Evolutionary conservation across 2,113 vertebrate genomes (phyloP).

Genomic region (Gasterosteus aculeatus): DNA sequence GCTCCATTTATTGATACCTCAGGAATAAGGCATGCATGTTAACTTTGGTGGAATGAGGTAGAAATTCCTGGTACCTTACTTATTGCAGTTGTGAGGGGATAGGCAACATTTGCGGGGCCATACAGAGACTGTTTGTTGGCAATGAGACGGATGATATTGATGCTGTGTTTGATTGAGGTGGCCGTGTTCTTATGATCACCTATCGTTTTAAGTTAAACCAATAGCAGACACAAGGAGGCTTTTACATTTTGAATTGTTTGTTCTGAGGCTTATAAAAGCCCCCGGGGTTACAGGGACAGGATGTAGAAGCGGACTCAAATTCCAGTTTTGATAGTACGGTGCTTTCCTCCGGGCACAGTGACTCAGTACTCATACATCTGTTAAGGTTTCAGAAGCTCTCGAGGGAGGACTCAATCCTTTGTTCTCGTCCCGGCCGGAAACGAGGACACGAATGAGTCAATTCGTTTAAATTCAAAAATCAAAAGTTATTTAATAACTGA

Average conservation of each 20-base stretch:
- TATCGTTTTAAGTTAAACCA: conserved; percentile 55
- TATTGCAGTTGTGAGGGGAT: conserved; percentile 66
- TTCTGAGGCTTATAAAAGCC: conserved; percentile 62
- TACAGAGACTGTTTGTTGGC: conserved; percentile 49
- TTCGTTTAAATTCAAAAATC: too few relatives aligned
- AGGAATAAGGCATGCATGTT: conserved; percentile 11
- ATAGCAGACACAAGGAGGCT: conserved; percentile 59
- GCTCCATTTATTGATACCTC: conserved; percentile 21
- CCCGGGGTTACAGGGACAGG: conserved; percentile 58
- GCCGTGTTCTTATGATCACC: conserved; percentile 36
- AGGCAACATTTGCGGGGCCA: conserved; percentile 11
- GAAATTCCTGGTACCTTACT: conserved; percentile 75
- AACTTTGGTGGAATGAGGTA: conserved; percentile 44
- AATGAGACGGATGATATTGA: conserved; percentile 23
- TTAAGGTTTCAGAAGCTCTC: too few relatives aligned
- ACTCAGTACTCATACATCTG: conserved; percentile 64
- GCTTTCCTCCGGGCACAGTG: conserved; percentile 65
- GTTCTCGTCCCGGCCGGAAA: too few relatives aligned
- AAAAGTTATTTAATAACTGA: too few relatives aligned
- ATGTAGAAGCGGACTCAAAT: conserved; percentile 51
- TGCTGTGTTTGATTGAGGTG: conserved; percentile 32
- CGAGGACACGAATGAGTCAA: too few relatives aligned
- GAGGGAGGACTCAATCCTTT: too few relatives aligned
- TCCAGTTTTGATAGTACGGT: conserved; percentile 52
- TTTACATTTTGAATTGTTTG: conserved; percentile 65